phyloP scores from a whole-genome alignment of 2,797 vertebrate species.

The Myotis planiceps region DNA sequence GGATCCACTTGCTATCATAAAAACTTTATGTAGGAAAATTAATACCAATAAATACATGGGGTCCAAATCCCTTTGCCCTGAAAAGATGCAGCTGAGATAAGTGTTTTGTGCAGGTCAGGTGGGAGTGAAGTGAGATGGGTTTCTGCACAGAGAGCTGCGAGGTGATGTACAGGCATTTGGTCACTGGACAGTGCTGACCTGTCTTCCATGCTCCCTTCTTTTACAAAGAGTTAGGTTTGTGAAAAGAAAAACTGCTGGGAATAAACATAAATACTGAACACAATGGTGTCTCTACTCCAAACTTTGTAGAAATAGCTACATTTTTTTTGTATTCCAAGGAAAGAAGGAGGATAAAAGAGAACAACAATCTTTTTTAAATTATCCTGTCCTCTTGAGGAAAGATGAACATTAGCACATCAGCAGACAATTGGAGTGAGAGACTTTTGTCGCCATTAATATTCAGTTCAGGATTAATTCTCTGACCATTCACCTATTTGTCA shows the following conservation, averaged over 20 bases:
- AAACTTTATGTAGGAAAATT: background rate
- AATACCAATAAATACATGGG: background rate
- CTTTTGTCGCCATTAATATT: constrained; percentile 68
- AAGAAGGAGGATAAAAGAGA: background rate
- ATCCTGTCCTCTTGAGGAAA: constrained; percentile 43
- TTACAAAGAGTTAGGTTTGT: background rate
- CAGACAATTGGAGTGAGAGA: constrained; percentile 46
- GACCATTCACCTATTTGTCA: constrained; percentile 70
- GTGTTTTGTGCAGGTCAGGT: background rate
- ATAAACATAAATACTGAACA: background rate
- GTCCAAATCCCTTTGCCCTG: background rate
- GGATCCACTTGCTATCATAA: background rate
- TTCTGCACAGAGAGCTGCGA: background rate
- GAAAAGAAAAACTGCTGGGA: background rate
- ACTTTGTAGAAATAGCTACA: background rate
- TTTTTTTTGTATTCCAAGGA: background rate
- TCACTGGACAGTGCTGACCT: background rate
- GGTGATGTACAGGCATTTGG: background rate
- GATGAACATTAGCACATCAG: constrained; percentile 46
- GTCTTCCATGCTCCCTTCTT: background rate
- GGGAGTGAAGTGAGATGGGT: rapidly evolving
- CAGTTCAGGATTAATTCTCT: constrained; percentile 72
- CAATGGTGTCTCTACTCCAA: background rate
- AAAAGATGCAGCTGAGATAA: background rate
- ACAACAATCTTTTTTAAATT: background rate